Conservation (phyloP, 2,113 vertebrate genomes). For the Gobius niger region DNA sequence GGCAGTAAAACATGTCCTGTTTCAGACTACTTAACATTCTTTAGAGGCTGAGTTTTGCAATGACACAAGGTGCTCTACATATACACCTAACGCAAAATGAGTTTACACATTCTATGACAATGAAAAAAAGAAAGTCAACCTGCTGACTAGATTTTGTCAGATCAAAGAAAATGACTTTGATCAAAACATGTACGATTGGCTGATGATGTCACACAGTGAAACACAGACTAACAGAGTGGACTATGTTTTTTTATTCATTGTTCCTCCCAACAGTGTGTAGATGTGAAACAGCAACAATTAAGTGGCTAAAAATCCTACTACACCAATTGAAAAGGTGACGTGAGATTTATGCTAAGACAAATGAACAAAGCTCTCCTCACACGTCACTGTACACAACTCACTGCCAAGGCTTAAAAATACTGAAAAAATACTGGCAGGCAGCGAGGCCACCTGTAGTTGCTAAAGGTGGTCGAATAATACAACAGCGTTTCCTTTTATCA, state of each 20-base stretch:
- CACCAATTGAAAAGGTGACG: slow-evolving; percentile 47
- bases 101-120: not conserved
- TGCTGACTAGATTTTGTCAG: slow-evolving; percentile 2
- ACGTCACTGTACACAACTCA: not conserved
- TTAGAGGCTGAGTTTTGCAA: no score
- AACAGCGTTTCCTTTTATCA: not conserved
- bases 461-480: not conserved
- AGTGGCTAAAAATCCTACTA: slow-evolving; percentile 27
- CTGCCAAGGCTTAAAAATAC: not conserved
- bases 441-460: not conserved
- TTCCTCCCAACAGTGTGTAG: slow-evolving; percentile 17
- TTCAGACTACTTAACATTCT: no score
- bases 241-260: slow-evolving; percentile 23
- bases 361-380: not conserved
- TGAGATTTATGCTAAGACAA: slow-evolving; percentile 35
- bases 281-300: slow-evolving; percentile 43
- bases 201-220: slow-evolving; percentile 20
- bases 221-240: slow-evolving; percentile 16
- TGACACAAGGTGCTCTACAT: no score
- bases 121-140: not conserved
- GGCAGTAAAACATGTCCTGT: no score
- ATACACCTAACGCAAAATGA: no score
- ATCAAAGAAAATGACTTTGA: slow-evolving; percentile 27
- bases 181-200: slow-evolving; percentile 28
- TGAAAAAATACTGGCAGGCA: not conserved